Evolutionary conservation across 2,888 invertebrate genomes (phyloP), one percentile per base, ranked within the genome.

Genomic region (Yponomeuta sedellus): DNA sequence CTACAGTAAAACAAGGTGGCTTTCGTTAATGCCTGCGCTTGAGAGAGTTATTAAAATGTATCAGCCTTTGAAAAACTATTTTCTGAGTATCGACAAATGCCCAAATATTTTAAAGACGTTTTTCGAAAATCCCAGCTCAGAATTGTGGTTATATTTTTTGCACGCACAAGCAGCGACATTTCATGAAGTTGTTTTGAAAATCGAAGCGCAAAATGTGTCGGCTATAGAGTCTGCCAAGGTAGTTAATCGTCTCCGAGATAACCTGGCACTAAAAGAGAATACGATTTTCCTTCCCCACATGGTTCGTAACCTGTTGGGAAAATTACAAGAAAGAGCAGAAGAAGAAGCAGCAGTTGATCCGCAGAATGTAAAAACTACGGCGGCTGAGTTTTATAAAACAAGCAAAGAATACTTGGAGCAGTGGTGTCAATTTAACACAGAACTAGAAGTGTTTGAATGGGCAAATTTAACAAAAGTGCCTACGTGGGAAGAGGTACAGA

Each of bases 391-490:
- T 73, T 71, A 75, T 71, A 70, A 72, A 72, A 72, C 75, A 71
- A 75, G 72, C 69, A 64, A 69, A 68, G 73, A 77, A 76, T 76
- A 74, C 70, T 68, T 77, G 71, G 73, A 74, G 22, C 67, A 70
- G 65, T 72, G 70, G 68, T 67, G 65, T 64, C 70, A 68, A 68
- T 67, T 73, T 71, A 71, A 64, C 67, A 72, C 64, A 70, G 70
- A 76, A 73, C 65, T 75, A 67, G 70, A 73, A 62, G 71, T 73
- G 70, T 76, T 74, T 75, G 68, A 73, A 69, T 76, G 76, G 74
- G 72, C 72, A 71, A 57, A 62, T 63, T 63, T 63, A 62, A 63
- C 28, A 56, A 73, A 74, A 70, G 68, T 71, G 66, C 69, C 68
- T 61, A 65, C 69, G 67, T 74, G 71, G 71, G 70, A 72, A 74